These are phyloP conservation scores for Pyrocephalus nanus DNA, from an alignment of 2,797 vertebrate species.

Conservation along the genomic window DNA sequence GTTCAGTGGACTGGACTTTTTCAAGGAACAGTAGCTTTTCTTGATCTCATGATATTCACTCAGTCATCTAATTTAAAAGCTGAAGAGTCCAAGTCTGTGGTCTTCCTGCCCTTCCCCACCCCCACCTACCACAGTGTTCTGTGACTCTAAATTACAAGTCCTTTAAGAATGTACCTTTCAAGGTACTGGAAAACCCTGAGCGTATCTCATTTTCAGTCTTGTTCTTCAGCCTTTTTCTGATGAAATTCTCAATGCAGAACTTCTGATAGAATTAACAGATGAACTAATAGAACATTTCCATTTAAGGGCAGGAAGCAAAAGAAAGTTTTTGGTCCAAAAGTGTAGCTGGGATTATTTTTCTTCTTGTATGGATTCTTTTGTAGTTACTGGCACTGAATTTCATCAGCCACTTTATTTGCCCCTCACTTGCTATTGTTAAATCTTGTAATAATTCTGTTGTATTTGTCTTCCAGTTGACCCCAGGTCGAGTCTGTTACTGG, in stretches of 20 bases:
- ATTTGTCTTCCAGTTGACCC: neutral
- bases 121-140: neutral
- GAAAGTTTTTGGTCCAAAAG: neutral
- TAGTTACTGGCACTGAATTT: neutral
- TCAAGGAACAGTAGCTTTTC: neutral
- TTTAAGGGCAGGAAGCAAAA: neutral
- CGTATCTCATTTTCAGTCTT: neutral
- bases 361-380: neutral
- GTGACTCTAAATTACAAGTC: neutral
- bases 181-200: neutral
- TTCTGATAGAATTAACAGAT: neutral
- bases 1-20: neutral
- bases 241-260: neutral
- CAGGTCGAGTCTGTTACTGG: neutral
- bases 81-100: neutral
- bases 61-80: neutral
- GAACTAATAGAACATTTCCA: neutral
- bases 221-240: neutral
- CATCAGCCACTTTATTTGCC: neutral
- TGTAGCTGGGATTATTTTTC: neutral
- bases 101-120: neutral
- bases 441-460: neutral
- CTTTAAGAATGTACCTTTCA: neutral
- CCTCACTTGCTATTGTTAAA: neutral
- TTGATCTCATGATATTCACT: neutral